Evolutionary conservation across 2,888 invertebrate species (phyloP).

Genomic region (Rutpela maculata): DNA sequence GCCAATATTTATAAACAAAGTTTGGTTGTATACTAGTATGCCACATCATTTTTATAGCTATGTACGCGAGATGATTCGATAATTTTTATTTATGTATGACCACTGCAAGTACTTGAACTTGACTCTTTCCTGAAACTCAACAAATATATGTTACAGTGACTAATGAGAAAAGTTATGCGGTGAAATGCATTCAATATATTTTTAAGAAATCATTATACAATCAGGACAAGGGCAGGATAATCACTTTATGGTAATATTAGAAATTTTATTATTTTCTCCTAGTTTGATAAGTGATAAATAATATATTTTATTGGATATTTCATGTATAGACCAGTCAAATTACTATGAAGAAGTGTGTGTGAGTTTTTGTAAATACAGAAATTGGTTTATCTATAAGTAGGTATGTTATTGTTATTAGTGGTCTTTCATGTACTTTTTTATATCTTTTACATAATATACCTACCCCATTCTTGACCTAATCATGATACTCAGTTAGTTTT

Average conservation of each 20-base stretch:
- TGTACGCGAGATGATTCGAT: conserved; percentile 17
- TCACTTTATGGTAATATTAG: background rate
- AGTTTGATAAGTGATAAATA: background rate
- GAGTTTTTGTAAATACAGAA: too few relatives aligned
- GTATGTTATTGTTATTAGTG: too few relatives aligned
- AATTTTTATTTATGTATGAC: background rate
- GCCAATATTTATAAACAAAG: conserved; percentile 34
- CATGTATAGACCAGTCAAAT: too few relatives aligned
- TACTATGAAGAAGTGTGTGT: too few relatives aligned
- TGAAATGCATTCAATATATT: background rate
- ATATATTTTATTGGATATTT: background rate
- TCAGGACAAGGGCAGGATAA: background rate
- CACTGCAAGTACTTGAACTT: conserved; percentile 19
- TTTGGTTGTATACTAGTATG: background rate
- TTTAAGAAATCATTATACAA: background rate
- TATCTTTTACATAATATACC: too few relatives aligned
- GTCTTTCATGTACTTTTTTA: too few relatives aligned
- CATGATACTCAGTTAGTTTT: too few relatives aligned
- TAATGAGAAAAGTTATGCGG: background rate
- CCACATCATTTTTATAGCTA: background rate
- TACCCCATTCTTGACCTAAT: too few relatives aligned
- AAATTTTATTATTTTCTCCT: background rate
- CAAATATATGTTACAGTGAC: background rate
- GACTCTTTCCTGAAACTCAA: background rate
- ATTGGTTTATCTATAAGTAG: too few relatives aligned